Evolutionary conservation across 2,797 vertebrate species (phyloP).

Genomic region (Catamblyrhynchus diadema): DNA sequence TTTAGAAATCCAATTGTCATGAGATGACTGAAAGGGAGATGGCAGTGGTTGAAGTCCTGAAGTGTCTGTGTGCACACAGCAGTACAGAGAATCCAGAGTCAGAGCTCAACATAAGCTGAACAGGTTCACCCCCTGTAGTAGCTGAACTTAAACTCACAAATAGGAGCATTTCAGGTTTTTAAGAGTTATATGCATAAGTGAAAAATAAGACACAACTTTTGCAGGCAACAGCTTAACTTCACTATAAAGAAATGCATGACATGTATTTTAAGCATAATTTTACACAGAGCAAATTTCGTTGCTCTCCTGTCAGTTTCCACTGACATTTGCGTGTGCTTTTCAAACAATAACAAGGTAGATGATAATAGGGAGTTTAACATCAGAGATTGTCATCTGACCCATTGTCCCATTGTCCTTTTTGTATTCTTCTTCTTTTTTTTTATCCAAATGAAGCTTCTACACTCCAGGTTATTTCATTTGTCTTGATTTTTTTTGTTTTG

Average conservation of each 20-base stretch:
- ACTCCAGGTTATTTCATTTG: not conserved
- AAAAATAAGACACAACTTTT: not conserved
- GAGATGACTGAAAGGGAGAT: not conserved
- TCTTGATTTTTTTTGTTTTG: not conserved
- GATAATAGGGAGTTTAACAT: not conserved
- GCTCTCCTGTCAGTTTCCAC: not conserved
- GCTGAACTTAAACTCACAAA: not conserved
- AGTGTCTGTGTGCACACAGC: not conserved
- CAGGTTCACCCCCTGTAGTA: not conserved
- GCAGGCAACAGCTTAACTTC: not conserved
- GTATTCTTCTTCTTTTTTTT: not conserved
- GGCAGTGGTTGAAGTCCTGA: not conserved
- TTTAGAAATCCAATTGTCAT: not conserved
- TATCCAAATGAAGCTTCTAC: not conserved
- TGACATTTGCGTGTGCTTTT: not conserved
- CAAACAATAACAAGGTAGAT: not conserved
- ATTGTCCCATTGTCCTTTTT: not conserved
- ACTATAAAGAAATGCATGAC: not conserved
- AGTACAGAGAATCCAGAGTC: not conserved
- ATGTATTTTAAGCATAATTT: not conserved
- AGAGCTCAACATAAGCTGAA: not conserved
- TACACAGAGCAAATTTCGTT: not conserved
- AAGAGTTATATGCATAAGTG: not conserved
- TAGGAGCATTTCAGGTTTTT: not conserved
- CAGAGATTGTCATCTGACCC: not conserved